Percentiles rank a stretch among this genome's conserved stretches.
Evolutionary conservation across 2,888 invertebrate species (phyloP).

Genomic region (Xanthia togata): DNA sequence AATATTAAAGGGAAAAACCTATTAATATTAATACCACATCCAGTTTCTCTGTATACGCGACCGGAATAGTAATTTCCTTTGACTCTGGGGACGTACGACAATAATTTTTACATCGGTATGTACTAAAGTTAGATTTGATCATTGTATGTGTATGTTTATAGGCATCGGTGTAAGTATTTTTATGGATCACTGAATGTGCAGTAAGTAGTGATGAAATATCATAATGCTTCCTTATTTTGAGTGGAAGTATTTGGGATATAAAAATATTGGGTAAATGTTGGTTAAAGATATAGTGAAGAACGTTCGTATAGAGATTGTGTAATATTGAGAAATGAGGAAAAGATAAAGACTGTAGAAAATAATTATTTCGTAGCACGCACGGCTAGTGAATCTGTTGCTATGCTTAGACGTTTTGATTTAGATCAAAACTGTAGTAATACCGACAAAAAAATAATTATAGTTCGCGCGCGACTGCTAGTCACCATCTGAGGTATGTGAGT

Average conservation of each 20-base stretch:
- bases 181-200: conserved; percentile 53
- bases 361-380: neutral
- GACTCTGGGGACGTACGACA: conserved; percentile 75
- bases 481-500: no score
- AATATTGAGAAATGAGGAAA: conserved; percentile 17
- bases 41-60: conserved; percentile 68
- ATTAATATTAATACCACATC: conserved; percentile 75
- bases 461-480: no score
- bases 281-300: conserved; percentile 1
- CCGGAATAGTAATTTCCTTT: conserved; percentile 84
- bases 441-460: neutral
- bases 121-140: conserved; percentile 55
- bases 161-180: conserved; percentile 56
- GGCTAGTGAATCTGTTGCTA: neutral
- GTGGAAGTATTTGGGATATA: conserved; percentile 18
- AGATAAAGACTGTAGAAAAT: conserved; percentile 1
- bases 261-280: conserved; percentile 24
- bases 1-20: conserved; percentile 71
- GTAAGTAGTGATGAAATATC: conserved; percentile 50
- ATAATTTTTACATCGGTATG: conserved; percentile 76
- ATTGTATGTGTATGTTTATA: conserved; percentile 52
- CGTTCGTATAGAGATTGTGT: conserved; percentile 5
- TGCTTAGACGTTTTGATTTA: neutral
- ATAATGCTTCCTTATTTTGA: conserved; percentile 55
- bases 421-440: neutral